These are phyloP conservation scores for Papilio elwesi DNA, from an alignment of 2,888 invertebrate species.

Conservation along the genomic window DNA sequence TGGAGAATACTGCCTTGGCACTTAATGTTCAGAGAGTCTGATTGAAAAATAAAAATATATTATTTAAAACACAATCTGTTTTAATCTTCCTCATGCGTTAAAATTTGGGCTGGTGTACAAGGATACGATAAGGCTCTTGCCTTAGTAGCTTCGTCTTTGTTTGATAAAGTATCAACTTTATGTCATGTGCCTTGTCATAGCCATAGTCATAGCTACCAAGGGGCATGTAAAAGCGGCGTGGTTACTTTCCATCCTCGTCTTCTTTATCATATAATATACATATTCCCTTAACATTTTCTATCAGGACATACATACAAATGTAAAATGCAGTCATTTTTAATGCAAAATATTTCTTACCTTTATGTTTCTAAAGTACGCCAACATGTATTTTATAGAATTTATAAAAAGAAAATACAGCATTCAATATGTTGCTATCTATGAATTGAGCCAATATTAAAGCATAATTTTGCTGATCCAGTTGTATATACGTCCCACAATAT, in stretches of 20 bases:
- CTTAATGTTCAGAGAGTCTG: constrained; percentile 8
- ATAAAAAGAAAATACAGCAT: neutral
- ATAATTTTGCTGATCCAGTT: constrained; percentile 33
- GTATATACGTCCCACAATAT: constrained; percentile 16
- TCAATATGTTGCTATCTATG: constrained; percentile 18
- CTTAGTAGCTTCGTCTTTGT: no score
- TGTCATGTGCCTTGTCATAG: no score
- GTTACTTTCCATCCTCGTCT: no score
- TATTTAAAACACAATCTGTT: neutral
- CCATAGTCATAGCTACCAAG: no score
- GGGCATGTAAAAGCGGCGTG: no score
- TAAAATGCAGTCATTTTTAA: neutral
- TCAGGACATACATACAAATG: neutral
- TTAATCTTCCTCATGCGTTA: neutral
- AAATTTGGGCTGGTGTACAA: no score
- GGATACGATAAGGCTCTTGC: no score
- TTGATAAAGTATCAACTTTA: no score
- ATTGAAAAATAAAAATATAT: constrained; percentile 4
- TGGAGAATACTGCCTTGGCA: constrained; percentile 8
- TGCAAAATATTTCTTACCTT: no score
- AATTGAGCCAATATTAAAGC: constrained; percentile 3
- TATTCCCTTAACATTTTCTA: neutral
- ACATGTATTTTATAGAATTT: neutral
- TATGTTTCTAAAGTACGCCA: no score
- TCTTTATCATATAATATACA: no score